Evolutionary conservation across 2,797 vertebrate species (phyloP).

Genomic region (Luscinia luscinia): DNA sequence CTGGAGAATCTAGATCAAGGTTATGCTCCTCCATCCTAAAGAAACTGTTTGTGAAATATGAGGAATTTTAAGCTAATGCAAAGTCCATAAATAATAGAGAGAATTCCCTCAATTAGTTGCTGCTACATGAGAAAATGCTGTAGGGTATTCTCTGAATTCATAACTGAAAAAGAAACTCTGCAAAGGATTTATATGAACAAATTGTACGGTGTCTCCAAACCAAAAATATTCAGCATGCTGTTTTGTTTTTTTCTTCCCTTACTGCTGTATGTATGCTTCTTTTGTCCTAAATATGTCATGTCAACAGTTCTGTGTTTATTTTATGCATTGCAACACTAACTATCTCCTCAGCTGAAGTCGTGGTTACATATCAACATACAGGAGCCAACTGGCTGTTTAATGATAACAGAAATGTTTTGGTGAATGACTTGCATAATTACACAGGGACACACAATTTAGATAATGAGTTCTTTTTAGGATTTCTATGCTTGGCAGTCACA

Average conservation of each 20-base stretch:
- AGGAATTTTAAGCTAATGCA: slow-evolving; percentile 44
- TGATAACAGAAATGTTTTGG: slow-evolving; percentile 29
- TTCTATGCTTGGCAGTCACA: not conserved
- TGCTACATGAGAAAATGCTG: slow-evolving; percentile 33
- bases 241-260: not conserved
- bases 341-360: not conserved
- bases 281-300: slow-evolving; percentile 61
- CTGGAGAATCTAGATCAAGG: slow-evolving; percentile 30
- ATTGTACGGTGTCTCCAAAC: slow-evolving; percentile 3
- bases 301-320: slow-evolving; percentile 25
- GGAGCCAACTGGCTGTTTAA: not conserved
- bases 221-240: not conserved
- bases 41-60: slow-evolving; percentile 39
- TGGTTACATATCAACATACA: not conserved
- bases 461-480: slow-evolving; percentile 2
- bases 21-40: not conserved
- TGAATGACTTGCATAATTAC: slow-evolving; percentile 1
- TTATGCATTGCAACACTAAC: not conserved
- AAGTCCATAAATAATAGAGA: slow-evolving; percentile 56
- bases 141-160: slow-evolving; percentile 44
- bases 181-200: slow-evolving; percentile 48
- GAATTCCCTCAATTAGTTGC: slow-evolving; percentile 36
- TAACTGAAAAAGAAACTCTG: not conserved
- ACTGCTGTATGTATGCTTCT: not conserved
- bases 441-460: not conserved